Conservation (phyloP, 2,888 invertebrate species). For the Drosophila rellima region DNA sequence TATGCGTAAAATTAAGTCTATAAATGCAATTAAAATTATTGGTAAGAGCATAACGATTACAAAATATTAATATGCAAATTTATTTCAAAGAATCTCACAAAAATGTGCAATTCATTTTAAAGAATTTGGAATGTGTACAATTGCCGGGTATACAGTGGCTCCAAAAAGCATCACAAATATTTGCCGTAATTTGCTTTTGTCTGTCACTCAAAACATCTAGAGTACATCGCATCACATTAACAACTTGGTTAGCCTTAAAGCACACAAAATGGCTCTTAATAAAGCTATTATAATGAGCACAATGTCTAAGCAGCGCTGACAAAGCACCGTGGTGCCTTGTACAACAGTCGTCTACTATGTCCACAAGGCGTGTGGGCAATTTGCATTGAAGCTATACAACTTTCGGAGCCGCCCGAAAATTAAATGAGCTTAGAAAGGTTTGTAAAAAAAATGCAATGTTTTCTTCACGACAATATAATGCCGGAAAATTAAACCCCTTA, state of each 20-base stretch:
- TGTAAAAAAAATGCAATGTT: background rate
- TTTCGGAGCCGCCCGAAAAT: background rate
- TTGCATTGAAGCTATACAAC: slow-evolving; percentile 12
- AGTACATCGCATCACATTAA: slow-evolving; percentile 63
- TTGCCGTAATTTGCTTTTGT: slow-evolving; percentile 46
- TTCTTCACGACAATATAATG: background rate
- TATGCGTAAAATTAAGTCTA: slow-evolving; percentile 63
- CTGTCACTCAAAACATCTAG: slow-evolving; percentile 30
- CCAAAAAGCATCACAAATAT: slow-evolving; percentile 46
- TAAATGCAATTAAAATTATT: slow-evolving; percentile 68
- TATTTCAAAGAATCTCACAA: slow-evolving; percentile 13
- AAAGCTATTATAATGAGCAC: slow-evolving; percentile 64
- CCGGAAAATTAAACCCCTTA: background rate
- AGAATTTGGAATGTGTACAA: slow-evolving; percentile 41
- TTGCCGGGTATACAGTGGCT: slow-evolving; percentile 22
- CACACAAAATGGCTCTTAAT: slow-evolving; percentile 78
- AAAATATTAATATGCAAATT: too few species aligned
- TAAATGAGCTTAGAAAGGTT: slow-evolving; percentile 6
- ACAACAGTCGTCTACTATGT: slow-evolving; percentile 25
- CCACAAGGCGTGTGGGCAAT: slow-evolving; percentile 49
- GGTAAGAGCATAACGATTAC: slow-evolving; percentile 58
- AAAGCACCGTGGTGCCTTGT: slow-evolving; percentile 17
- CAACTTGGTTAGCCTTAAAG: slow-evolving; percentile 73
- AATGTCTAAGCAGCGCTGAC: slow-evolving; percentile 41
- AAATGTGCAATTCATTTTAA: slow-evolving; percentile 57